Evolutionary conservation across 2,113 vertebrate genomes (phyloP).

Genomic region (Pomatorhinus ruficollis): DNA sequence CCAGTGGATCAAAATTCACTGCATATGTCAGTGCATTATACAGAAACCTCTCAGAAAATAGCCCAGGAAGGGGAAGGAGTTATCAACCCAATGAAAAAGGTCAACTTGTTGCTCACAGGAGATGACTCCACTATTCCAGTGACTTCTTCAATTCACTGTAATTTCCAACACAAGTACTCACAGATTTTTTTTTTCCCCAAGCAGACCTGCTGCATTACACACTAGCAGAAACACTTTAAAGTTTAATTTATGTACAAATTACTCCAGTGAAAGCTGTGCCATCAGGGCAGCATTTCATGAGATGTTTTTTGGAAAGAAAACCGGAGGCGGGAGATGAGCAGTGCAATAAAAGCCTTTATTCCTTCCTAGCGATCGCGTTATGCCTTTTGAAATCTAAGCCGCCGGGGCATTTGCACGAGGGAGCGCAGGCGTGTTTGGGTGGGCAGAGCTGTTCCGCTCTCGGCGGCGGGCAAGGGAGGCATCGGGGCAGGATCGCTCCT

Average conservation of each 20-base stretch:
- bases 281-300: accelerated
- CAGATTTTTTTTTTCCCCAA: neutral
- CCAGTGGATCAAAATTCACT: neutral
- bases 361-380: accelerated
- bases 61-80: neutral
- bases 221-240: neutral
- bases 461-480: neutral
- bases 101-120: neutral
- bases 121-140: neutral
- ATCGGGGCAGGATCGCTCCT: neutral
- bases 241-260: neutral
- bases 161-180: neutral
- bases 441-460: no score
- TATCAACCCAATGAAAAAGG: no score
- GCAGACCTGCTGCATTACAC: neutral
- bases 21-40: neutral
- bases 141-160: neutral
- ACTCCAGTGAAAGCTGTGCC: neutral
- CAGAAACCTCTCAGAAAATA: neutral
- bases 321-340: accelerated
- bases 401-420: accelerated
- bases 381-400: accelerated
- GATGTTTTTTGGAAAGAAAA: neutral
- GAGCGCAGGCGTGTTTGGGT: accelerated
- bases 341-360: accelerated